Conservation (phyloP, 2,797 vertebrate species). For the Siniperca undulata region DNA sequence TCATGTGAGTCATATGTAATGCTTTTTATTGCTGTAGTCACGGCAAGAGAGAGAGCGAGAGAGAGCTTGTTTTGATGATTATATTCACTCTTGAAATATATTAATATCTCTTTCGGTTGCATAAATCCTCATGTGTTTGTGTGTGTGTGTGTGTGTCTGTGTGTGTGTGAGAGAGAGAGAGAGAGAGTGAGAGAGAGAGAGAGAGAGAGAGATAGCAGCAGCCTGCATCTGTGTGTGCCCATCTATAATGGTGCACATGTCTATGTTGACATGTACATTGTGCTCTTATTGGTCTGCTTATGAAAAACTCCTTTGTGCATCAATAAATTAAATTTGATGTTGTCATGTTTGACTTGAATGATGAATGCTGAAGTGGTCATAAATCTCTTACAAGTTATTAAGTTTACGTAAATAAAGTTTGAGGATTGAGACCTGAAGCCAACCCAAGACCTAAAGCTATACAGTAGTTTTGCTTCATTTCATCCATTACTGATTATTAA, state of each 20-base stretch:
- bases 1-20: conserved; percentile 79
- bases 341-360: conserved; percentile 1
- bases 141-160: neutral
- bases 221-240: neutral
- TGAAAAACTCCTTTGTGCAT: neutral
- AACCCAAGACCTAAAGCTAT: neutral
- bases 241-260: neutral
- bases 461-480: conserved; percentile 20
- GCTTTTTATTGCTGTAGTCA: conserved; percentile 70
- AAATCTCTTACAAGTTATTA: neutral
- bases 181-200: neutral
- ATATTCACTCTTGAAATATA: conserved; percentile 73
- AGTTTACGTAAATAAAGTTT: conserved; percentile 7
- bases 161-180: neutral
- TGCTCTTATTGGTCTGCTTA: neutral
- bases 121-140: conserved; percentile 44
- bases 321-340: neutral
- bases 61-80: conserved; percentile 75
- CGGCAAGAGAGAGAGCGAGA: conserved; percentile 44
- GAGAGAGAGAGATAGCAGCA: neutral
- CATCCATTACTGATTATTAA: conserved; percentile 26
- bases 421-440: neutral
- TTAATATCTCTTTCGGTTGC: conserved; percentile 67
- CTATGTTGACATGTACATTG: conserved; percentile 2
- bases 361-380: neutral